Conservation (phyloP, 2,113 vertebrate species). For the Limnothrissa miodon region DNA sequence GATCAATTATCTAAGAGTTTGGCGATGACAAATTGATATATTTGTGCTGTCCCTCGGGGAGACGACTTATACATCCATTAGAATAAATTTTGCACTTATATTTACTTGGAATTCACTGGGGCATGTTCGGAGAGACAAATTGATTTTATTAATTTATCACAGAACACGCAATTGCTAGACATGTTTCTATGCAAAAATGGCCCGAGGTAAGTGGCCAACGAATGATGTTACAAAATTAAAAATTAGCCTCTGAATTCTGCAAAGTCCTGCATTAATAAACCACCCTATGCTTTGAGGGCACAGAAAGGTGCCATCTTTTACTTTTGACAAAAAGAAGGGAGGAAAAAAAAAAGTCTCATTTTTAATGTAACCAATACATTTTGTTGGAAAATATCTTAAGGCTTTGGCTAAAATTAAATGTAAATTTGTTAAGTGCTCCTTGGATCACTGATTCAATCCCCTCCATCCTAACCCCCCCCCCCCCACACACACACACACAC, state of each 20-base stretch:
- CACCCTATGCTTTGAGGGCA: conserved; percentile 71
- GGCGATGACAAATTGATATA: conserved; percentile 2
- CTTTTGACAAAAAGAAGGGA: conserved; percentile 65
- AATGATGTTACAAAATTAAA: conserved; percentile 81
- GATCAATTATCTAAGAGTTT: conserved; percentile 23
- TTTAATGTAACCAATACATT: conserved; percentile 74
- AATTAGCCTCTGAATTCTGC: conserved; percentile 76
- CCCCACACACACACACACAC: neutral
- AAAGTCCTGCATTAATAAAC: conserved; percentile 80
- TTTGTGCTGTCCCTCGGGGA: neutral
- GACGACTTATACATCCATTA: conserved; percentile 9
- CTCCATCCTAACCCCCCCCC: conserved; percentile 49
- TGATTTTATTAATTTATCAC: conserved; percentile 64
- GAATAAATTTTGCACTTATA: conserved; percentile 38
- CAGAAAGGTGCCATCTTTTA: conserved; percentile 73
- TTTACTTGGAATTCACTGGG: conserved; percentile 44
- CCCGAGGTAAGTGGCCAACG: conserved; percentile 66
- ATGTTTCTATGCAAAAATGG: conserved; percentile 58
- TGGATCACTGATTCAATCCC: conserved; percentile 70
- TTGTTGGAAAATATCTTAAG: conserved; percentile 76
- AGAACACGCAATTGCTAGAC: conserved; percentile 57
- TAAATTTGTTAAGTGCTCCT: conserved; percentile 77
- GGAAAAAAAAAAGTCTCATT: conserved; percentile 63
- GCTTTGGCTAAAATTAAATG: conserved; percentile 73
- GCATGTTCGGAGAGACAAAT: conserved; percentile 64